phyloP scores from a whole-genome alignment of 2,888 invertebrate genomes.

The Temnothorax unifasciatus region DNA sequence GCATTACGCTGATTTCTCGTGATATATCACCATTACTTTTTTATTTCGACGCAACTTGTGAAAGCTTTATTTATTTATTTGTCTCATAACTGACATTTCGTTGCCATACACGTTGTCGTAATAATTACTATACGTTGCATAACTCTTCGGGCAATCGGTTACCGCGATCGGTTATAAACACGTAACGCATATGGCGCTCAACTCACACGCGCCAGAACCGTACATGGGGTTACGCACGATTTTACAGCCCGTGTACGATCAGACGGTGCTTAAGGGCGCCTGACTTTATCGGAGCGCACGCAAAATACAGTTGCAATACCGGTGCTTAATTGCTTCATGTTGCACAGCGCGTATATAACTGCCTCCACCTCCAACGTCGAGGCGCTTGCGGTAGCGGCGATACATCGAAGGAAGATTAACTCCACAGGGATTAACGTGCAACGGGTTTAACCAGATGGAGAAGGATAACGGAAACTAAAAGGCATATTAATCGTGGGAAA shows the following conservation, averaged over 20 bases:
- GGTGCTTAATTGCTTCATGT: constrained; percentile 57
- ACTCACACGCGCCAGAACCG: neutral
- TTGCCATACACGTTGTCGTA: neutral
- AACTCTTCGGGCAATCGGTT: neutral
- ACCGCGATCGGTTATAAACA: neutral
- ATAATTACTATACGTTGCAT: neutral
- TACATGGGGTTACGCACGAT: neutral
- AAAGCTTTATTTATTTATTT: neutral
- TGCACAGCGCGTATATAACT: constrained; percentile 31
- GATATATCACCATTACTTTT: neutral
- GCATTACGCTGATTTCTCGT: neutral
- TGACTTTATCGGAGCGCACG: constrained; percentile 33
- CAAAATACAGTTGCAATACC: constrained; percentile 38
- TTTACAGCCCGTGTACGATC: constrained; percentile 30
- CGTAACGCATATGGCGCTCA: neutral
- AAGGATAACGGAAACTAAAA: constrained; percentile 33
- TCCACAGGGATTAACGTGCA: constrained; percentile 19
- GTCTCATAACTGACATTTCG: neutral
- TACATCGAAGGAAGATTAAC: constrained; percentile 51
- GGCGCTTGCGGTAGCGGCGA: constrained; percentile 44
- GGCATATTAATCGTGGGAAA: constrained; percentile 23
- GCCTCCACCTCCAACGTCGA: constrained; percentile 9
- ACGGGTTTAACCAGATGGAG: constrained; percentile 16
- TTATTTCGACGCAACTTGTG: neutral
- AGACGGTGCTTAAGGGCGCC: neutral